Evolutionary conservation across 2,888 invertebrate species (phyloP), one percentile per base, ranked within the genome.

Genomic region (Mellilla xanthometata): DNA sequence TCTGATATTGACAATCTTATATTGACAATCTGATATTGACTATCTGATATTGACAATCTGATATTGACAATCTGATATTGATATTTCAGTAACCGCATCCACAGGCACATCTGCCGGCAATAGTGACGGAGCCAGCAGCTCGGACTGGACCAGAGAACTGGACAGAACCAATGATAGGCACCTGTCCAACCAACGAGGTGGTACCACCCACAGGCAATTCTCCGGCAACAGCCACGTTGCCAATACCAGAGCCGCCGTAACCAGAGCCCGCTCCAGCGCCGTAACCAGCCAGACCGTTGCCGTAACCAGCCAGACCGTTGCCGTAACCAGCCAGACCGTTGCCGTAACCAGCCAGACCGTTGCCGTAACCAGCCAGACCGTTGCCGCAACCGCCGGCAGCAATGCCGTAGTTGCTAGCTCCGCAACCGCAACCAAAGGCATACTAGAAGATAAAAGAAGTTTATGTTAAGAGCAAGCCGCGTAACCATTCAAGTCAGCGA

Each of bases 91-190:
- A 19, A 15, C 38, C 13, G 36, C 35, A 24, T 12, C 62, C 60
- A 23, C 61, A 15, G 9, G 15, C 64, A 49, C 58, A 64, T 19
- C 15, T 9, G 22, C 12, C 30, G 23, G 52, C 40, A 29, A 72
- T 65, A 26, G 65, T 52, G 28, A 72, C 69, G 12, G 47, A 38
- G 10, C 71, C 72, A 22, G 46, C 53, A 11, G 74, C 65, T 19
- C 64, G 59, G 12, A 72, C 62, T 2, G 54, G 52, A 10, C 73
- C 73, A 22, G 43, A 48, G 50, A 66, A 73, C 39, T 60, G 43
- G 3, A 72, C 67, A 2, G 58, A 53, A 10, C 72, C 72, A 31
- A 61, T 49, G 49, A 71, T 68, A 33, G 73, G 74, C 30, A 74
- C 69, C 52, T 59, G 58, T 28, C 63, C 75, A 10, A 50, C 51